Evolutionary conservation across 1,140 invertebrate species (phyloP).

Genomic region (Neodiprion pinetum): DNA sequence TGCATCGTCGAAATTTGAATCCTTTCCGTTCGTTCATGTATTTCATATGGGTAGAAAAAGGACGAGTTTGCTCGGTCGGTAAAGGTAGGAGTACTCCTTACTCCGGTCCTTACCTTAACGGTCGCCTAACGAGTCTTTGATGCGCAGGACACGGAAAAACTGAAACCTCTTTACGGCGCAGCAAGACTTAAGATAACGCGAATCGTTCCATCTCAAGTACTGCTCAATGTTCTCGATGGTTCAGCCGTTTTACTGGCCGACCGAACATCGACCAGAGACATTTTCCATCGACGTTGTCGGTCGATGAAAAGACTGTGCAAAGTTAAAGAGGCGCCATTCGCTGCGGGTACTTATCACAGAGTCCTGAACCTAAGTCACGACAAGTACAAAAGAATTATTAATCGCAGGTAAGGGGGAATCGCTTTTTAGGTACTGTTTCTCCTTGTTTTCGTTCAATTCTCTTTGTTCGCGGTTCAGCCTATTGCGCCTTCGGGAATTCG

Average conservation of each 20-base stretch:
- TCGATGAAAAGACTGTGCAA: background rate
- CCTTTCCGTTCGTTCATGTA: too few relatives aligned
- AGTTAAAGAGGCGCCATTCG: background rate
- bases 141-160: background rate
- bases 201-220: background rate
- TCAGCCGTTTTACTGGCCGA: background rate
- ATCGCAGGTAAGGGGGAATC: background rate
- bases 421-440: background rate
- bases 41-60: too few relatives aligned
- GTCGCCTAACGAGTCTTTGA: too few relatives aligned
- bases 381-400: background rate
- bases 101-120: too few relatives aligned
- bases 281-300: background rate
- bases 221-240: background rate
- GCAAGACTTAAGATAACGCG: background rate
- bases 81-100: too few relatives aligned
- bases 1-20: too few relatives aligned
- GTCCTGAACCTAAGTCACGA: background rate
- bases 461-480: background rate
- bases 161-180: background rate
- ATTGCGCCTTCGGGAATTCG: conserved; percentile 1
- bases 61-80: too few relatives aligned
- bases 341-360: background rate
- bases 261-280: background rate
- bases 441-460: too few relatives aligned